Base-by-base conservation (phyloP, 2,888 invertebrate genomes). In the Agriopis marginaria region DNA sequence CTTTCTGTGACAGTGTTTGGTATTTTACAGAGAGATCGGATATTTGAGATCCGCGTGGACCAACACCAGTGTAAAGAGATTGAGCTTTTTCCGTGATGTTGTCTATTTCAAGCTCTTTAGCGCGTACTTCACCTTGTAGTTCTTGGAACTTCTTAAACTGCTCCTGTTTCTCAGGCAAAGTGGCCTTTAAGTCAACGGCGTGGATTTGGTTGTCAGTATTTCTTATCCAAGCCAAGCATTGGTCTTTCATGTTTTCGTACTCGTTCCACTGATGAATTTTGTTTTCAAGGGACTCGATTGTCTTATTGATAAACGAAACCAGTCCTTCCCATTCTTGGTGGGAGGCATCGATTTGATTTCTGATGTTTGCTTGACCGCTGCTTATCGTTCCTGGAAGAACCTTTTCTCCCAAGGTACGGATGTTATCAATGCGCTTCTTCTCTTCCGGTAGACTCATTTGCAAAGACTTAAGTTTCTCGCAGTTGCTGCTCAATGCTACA, bases 1-100 rank as follows among this genome's bases (percentile, higher is more conserved):
- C 97, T 88, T 98, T 98, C 79, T 97, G 97, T 64, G 97, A 97
- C 49, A 99, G 95, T 79, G 97, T 97, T 86, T 98, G 98, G 84
- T 99, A 99, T 89, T 98, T 98, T 3, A 97, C 96, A 10, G 98
- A 97, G n/a, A 99, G 89, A 88, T 99, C 99, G 0, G 98, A 97
- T 58, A 98, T 97, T 85, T 98, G 97, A 0, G 98, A 97, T 53
- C 96, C 95, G 58, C 98, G 96, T 5, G 96, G 96, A 64, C 96
- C 96, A 14, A 96, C 95, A 11, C 96, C 96, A 75, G 97, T 97
- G 72, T 97, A 96, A 11, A 98, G 89, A 74, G 97, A 96, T 84
- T 99, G 98, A 0, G 98, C 98, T 76, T 97, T 96, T 87, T 99
- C 99, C 32, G 98, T 98, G 0, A 99, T 97, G 63, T 97, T 97